Conservation (phyloP, 2,888 invertebrate genomes). For the Nymphalis polychloros region DNA sequence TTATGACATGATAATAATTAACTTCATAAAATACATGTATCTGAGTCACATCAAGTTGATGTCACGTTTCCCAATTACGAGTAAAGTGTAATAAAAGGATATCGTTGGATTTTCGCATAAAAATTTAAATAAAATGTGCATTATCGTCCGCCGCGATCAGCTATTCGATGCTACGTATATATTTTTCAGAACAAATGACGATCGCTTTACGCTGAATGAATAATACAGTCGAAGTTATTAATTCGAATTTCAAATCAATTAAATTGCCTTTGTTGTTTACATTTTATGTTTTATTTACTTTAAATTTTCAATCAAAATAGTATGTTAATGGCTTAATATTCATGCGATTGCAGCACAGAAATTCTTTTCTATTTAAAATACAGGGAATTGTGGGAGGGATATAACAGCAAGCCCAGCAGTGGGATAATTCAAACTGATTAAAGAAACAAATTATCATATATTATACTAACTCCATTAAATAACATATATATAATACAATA, state of each 20-base stretch:
- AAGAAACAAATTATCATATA: too few relatives aligned
- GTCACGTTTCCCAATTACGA: slow-evolving; percentile 35
- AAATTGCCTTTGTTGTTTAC: slow-evolving; percentile 10
- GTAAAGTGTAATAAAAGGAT: slow-evolving; percentile 28
- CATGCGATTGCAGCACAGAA: too few relatives aligned
- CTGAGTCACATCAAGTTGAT: slow-evolving; percentile 20
- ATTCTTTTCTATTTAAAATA: too few relatives aligned
- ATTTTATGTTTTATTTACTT: background rate
- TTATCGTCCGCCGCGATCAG: slow-evolving; percentile 21
- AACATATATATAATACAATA: too few relatives aligned
- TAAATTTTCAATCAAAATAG: background rate
- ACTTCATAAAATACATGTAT: slow-evolving; percentile 23
- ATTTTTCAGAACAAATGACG: slow-evolving; percentile 11
- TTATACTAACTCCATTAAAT: too few relatives aligned
- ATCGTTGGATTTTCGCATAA: slow-evolving; percentile 23
- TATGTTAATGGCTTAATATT: too few relatives aligned
- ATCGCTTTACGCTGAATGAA: slow-evolving; percentile 6
- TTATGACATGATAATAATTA: slow-evolving; percentile 15
- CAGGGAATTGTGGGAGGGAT: too few relatives aligned
- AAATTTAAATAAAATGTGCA: slow-evolving; percentile 31
- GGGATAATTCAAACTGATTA: too few relatives aligned
- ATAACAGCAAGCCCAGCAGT: too few relatives aligned
- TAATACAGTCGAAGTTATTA: slow-evolving; percentile 8
- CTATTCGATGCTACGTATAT: slow-evolving; percentile 7
- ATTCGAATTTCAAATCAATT: slow-evolving; percentile 8